Evolutionary conservation across 2,888 invertebrate genomes (phyloP).

Genomic region (Lasioglossum leucozonium): DNA sequence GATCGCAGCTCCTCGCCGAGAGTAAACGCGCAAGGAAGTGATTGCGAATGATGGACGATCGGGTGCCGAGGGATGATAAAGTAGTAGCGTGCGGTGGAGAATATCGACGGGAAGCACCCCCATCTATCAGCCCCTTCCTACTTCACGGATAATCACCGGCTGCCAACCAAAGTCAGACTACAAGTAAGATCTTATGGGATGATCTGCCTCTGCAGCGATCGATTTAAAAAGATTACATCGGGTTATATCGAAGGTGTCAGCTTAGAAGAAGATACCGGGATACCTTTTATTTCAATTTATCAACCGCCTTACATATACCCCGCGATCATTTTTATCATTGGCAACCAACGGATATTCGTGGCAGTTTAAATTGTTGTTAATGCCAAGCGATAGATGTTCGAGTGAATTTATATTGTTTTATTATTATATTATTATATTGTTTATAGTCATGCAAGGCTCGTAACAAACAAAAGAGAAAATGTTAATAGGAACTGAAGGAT

Average conservation of each 20-base stretch:
- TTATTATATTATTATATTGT: too few species aligned
- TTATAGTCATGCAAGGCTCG: too few species aligned
- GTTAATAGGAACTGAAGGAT: too few species aligned
- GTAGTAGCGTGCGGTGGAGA: constrained; percentile 77
- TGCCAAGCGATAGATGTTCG: neutral
- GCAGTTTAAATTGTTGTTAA: neutral
- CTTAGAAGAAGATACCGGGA: neutral
- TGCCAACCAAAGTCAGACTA: constrained; percentile 69
- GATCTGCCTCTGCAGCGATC: constrained; percentile 61
- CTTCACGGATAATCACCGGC: constrained; percentile 71
- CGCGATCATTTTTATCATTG: neutral
- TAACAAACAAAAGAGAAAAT: too few species aligned
- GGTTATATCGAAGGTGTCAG: constrained; percentile 8
- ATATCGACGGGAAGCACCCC: constrained; percentile 78
- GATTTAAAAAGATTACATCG: constrained; percentile 51
- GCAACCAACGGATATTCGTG: neutral
- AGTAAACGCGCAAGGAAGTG: constrained; percentile 79
- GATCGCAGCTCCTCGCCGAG: constrained; percentile 69
- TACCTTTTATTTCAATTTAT: constrained; percentile 12
- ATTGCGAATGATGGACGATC: constrained; percentile 82
- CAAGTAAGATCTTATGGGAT: constrained; percentile 71
- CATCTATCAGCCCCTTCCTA: constrained; percentile 76
- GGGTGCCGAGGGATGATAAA: constrained; percentile 78
- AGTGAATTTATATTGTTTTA: neutral
- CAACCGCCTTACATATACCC: neutral